A percentile compares a stretch with the other conserved stretches of the same genome.
These are phyloP conservation scores for Harmothoe impar DNA, from an alignment of 2,888 invertebrate genomes.

Conservation along the genomic window DNA sequence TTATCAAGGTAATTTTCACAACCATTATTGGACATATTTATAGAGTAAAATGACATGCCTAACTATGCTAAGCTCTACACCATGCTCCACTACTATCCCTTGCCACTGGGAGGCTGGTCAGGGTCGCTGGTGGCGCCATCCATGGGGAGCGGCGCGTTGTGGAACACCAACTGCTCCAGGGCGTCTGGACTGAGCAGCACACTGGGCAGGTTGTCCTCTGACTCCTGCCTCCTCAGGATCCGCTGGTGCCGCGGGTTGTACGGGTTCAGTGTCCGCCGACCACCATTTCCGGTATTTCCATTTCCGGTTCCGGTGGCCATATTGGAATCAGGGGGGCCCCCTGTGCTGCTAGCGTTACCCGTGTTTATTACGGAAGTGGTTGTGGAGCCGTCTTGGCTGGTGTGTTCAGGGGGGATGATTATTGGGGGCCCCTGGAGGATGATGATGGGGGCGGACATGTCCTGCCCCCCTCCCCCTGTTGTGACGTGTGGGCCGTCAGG, in stretches of 20 bases:
- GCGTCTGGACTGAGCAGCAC: constrained; percentile 35
- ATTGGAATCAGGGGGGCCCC: background rate
- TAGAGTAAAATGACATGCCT: too few species aligned
- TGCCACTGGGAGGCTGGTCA: background rate
- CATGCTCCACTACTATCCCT: background rate
- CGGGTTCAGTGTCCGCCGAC: constrained; percentile 61
- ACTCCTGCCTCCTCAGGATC: constrained; percentile 56
- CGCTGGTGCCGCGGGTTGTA: constrained; percentile 68
- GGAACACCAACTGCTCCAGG: constrained; percentile 51
- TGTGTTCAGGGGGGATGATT: constrained; percentile 69
- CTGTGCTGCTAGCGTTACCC: background rate
- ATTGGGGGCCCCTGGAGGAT: constrained; percentile 72
- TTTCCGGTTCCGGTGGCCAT: background rate
- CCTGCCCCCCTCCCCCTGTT: background rate
- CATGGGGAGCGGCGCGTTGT: constrained; percentile 49
- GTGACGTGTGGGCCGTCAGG: constrained; percentile 23
- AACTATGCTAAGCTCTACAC: too few species aligned
- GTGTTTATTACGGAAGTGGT: background rate
- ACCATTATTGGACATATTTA: too few species aligned
- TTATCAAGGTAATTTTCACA: too few species aligned
- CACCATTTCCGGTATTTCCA: background rate
- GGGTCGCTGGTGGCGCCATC: background rate
- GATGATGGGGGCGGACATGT: constrained; percentile 62
- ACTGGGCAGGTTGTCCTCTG: constrained; percentile 41
- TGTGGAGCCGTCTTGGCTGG: background rate